Base-by-base conservation (phyloP, 2,113 vertebrate genomes). In the Mirza zaza region DNA sequence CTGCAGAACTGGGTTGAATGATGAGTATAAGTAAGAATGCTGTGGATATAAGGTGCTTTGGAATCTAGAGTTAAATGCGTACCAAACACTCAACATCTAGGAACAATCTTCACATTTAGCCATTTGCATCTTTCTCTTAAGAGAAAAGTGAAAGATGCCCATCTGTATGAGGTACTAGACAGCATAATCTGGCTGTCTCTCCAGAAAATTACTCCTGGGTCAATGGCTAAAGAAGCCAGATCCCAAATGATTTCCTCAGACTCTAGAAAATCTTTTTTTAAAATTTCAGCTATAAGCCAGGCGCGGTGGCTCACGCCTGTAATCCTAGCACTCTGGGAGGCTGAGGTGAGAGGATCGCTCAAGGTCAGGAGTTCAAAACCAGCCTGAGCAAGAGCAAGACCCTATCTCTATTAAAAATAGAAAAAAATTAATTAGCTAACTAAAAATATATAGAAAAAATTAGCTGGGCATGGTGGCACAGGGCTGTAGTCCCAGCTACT, bases 41-140 rank as follows among this genome's bases (percentile, higher is more conserved):
- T 70, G 18, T 45, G 29, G 34, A 82, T 86, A 36, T 32, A 61
- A 91, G 81, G 91, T 67, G 57, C 65, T 77, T 50, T 42, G 50
- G 83, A 65, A 81, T 59, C 52, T 59, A 71, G 42, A 81, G 45
- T 67, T 91, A 39, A 65, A 67, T 48, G 36, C 15, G 6, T 77
- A 86, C 39, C 77, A 55, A 79, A 20, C 39, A 75, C 65, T 34
- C 73, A 87, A 34, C 34, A 80, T 32, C 12, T n/a, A 92, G 59
- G 27, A 81, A 55, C 55, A 59, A 79, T 65, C 27, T 65, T 89
- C 55, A 75, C 8, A 50, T 68, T 80, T 50, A 50, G 34, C n/a
- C 36, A 85, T 76, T 81, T 96, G 57, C 36, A 59, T 91, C 77
- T 94, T 96, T 84, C 55, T 39, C 63, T 85, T 76, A 93, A 87